Evolutionary conservation across 2,113 vertebrate genomes (phyloP).

Genomic region (Scophthalmus maximus): DNA sequence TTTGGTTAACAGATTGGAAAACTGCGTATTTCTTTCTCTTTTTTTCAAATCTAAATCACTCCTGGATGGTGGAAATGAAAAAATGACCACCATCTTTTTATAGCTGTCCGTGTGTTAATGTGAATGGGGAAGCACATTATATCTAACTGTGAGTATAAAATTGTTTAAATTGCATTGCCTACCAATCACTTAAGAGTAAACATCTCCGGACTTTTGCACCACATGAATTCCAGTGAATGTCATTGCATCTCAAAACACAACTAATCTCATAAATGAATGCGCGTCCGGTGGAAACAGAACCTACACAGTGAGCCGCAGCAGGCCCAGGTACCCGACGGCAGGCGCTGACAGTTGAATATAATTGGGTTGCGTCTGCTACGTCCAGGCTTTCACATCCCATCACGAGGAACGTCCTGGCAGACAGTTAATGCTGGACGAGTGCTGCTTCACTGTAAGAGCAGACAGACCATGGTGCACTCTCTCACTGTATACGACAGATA

Average conservation of each 20-base stretch:
- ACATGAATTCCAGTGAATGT: background rate
- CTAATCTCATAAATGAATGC: conserved; percentile 43
- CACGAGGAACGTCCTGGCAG: conserved; percentile 37
- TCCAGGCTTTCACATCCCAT: conserved; percentile 66
- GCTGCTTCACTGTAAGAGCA: conserved; percentile 41
- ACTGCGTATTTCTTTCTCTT: too few species aligned
- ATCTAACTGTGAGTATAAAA: background rate
- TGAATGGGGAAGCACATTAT: too few species aligned
- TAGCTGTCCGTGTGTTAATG: too few species aligned
- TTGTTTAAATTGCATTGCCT: background rate
- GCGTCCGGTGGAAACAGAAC: conserved; percentile 20
- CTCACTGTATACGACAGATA: background rate
- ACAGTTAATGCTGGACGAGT: conserved; percentile 30
- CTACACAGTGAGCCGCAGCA: conserved; percentile 17
- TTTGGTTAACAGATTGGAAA: too few species aligned
- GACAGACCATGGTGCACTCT: background rate
- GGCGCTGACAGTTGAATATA: conserved; percentile 64
- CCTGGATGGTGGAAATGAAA: too few species aligned
- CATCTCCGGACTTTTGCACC: background rate
- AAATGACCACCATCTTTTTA: too few species aligned
- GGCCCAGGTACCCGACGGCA: conserved; percentile 32
- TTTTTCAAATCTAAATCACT: too few species aligned
- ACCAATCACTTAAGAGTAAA: background rate
- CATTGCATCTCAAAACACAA: background rate
- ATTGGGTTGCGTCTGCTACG: conserved; percentile 52